Evolutionary conservation across 2,113 vertebrate genomes (phyloP).

Genomic region (Urocolius indicus): DNA sequence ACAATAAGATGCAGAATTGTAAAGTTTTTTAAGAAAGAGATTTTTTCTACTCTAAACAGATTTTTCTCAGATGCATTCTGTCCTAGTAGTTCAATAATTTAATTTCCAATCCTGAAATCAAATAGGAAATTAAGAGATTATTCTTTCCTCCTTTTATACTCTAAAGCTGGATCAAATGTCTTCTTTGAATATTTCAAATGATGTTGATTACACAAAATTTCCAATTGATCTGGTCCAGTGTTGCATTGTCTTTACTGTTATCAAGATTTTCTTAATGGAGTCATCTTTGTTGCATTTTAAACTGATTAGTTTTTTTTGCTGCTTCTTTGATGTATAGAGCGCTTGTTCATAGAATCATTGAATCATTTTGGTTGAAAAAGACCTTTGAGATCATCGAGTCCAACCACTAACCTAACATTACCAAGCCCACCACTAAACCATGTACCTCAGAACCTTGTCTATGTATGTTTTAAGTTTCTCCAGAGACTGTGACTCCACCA

Average conservation of each 20-base stretch:
- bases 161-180: neutral
- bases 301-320: neutral
- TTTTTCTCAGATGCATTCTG: neutral
- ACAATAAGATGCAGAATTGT: neutral
- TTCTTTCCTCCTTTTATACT: neutral
- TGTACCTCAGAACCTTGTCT: too few species aligned
- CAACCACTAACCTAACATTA: too few species aligned
- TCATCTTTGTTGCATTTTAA: neutral
- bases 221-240: neutral
- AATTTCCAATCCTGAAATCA: neutral
- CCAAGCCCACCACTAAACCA: too few species aligned
- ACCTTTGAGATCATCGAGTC: too few species aligned
- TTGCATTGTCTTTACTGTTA: neutral
- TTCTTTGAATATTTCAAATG: neutral
- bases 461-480: too few species aligned
- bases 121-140: neutral
- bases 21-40: neutral
- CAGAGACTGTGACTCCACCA: too few species aligned
- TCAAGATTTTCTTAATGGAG: neutral
- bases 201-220: neutral
- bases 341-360: neutral
- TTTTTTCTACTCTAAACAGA: neutral
- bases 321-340: neutral
- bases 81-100: neutral
- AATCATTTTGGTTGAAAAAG: too few species aligned